Base-by-base conservation (phyloP, 2,888 invertebrate genomes). In the Tenthredo notha region DNA sequence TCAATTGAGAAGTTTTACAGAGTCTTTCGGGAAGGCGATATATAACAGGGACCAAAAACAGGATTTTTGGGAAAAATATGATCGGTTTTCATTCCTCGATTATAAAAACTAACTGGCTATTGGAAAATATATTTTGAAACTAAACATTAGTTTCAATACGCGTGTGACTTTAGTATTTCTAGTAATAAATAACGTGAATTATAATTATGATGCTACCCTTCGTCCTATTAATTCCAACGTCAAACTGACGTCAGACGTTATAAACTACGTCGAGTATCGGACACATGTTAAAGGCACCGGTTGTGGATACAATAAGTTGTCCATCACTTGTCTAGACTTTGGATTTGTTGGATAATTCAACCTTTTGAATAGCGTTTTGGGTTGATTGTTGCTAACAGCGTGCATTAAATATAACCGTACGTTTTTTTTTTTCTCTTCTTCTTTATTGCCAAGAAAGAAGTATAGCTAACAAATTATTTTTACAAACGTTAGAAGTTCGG, bases 191-290 rank as follows among this genome's bases (percentile, higher is more conserved):
- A 33, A 33, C 33, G 33, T 33, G 2, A 33, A 40, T 18, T 18
- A 33, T 5, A 21, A 2, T 21, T 74, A n/a, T n/a, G n/a, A n/a
- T 21, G n/a, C 43, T 25, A 9, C 10, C 43, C 21, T 12, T n/a
- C n/a, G 3, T 3, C 43, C 21, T 2, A 15, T 40, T 43, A 72
- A 43, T n/a, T 43, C 43, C 9, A 43, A 72, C 72, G 72, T 74
- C 72, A 74, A 74, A 40, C 72, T 43, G 72, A 74, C 72, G 72
- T 43, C 40, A 21, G 72, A n/a, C 21, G 72, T 43, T 25, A 33
- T 12, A 12, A 67, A 67, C 67, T 67, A 25, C 61, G 21, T 21
- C 18, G 33, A 33, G 15, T 67, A 67, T 67, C 33, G 15, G 7
- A 33, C 33, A 33, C 33, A 15, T 10, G 61, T 33, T 67, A 18